Percentiles rank a stretch among this genome's conserved stretches.
Conservation (phyloP, 2,888 invertebrate genomes). For the Amphipyra berbera region DNA sequence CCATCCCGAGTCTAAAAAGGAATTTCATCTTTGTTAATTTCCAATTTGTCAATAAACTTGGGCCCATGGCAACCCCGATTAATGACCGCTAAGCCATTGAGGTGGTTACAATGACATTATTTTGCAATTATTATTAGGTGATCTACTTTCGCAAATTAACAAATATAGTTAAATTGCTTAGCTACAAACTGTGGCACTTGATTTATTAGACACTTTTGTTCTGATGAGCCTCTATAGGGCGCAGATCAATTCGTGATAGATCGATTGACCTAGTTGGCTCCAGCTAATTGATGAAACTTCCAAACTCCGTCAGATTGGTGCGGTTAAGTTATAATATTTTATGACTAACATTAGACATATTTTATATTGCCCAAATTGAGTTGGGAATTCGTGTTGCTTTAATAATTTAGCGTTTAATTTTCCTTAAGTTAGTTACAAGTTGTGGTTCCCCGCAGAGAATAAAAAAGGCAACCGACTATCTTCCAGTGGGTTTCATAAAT, state of each 20-base stretch:
- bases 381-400: slow-evolving; percentile 45
- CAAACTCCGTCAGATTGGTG: slow-evolving; percentile 51
- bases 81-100: too few relatives aligned
- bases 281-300: slow-evolving; percentile 59
- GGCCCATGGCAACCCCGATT: too few relatives aligned
- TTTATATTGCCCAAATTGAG: slow-evolving; percentile 50
- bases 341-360: slow-evolving; percentile 52
- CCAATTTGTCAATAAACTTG: too few relatives aligned
- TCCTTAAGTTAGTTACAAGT: slow-evolving; percentile 7
- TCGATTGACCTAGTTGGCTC: slow-evolving; percentile 60
- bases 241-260: slow-evolving; percentile 60
- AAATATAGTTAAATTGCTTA: slow-evolving; percentile 3
- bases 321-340: slow-evolving; percentile 55
- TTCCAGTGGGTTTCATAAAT: too few relatives aligned
- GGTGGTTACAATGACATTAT: too few relatives aligned
- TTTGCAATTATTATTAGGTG: not conserved
- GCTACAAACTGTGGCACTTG: slow-evolving; percentile 28
- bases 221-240: slow-evolving; percentile 52
- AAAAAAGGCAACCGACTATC: not conserved
- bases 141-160: not conserved
- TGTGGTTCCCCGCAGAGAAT: not conserved
- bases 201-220: slow-evolving; percentile 54
- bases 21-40: too few relatives aligned
- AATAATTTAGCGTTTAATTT: slow-evolving; percentile 50
- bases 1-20: too few relatives aligned